A percentile compares a stretch with the other conserved stretches of the same genome.
Evolutionary conservation across 2,797 vertebrate species (phyloP).

Genomic region (Arnoldichthys spilopterus): DNA sequence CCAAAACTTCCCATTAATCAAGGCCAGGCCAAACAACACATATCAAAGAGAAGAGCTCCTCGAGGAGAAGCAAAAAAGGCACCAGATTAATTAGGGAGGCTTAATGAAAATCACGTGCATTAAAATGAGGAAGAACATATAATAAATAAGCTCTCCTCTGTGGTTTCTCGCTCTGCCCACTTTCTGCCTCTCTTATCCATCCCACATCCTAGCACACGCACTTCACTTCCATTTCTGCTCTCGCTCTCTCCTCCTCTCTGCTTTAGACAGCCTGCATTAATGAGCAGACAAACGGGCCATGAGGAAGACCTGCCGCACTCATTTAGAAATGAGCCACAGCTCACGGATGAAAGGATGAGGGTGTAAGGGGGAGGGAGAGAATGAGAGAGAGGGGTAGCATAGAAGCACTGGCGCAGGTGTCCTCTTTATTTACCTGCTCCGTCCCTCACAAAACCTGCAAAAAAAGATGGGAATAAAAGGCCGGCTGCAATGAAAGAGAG

Average conservation of each 20-base stretch:
- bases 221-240: neutral
- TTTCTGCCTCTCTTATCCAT: conserved; percentile 4
- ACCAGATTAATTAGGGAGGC: conserved; percentile 65
- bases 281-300: conserved; percentile 50
- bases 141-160: conserved; percentile 10
- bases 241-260: conserved; percentile 8
- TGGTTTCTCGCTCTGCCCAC: neutral
- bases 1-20: conserved; percentile 64
- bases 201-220: conserved; percentile 6
- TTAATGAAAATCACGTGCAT: conserved; percentile 72
- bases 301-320: conserved; percentile 40
- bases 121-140: conserved; percentile 50
- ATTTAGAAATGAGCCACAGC: conserved; percentile 36
- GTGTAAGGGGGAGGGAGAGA: neutral
- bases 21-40: conserved; percentile 51
- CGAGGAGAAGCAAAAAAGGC: conserved; percentile 60
- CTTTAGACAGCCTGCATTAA: conserved; percentile 43
- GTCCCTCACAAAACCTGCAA: conserved; percentile 34
- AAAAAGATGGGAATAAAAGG: conserved; percentile 33
- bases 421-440: conserved; percentile 57
- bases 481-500: conserved; percentile 49
- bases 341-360: conserved; percentile 36
- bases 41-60: conserved; percentile 51
- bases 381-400: conserved; percentile 25
- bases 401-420: conserved; percentile 54